Percentiles rank a stretch among this genome's conserved stretches.
Conservation (phyloP, 2,113 vertebrate species). For the Aptenodytes forsteri region DNA sequence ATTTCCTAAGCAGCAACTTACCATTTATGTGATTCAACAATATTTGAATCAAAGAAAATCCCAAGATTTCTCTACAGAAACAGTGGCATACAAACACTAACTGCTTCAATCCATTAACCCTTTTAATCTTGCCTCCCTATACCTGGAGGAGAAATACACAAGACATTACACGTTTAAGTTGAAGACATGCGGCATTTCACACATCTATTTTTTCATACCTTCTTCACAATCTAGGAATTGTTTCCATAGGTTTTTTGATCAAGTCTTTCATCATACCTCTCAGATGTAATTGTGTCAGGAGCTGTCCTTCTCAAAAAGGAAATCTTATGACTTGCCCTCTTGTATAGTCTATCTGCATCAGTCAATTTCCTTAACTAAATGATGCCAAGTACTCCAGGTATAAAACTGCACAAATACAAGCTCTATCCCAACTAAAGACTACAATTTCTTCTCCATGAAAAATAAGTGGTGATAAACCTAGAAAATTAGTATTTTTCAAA, state of each 20-base stretch:
- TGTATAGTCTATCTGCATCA: background rate
- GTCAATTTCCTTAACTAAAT: background rate
- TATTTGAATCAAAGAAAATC: background rate
- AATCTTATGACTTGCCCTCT: background rate
- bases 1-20: background rate
- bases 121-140: background rate
- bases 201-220: background rate
- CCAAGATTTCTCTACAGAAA: background rate
- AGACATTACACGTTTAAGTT: background rate
- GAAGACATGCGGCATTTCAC: background rate
- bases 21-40: background rate
- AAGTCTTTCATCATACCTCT: background rate
- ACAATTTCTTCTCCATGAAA: background rate
- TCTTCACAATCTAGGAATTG: background rate
- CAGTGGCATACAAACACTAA: background rate
- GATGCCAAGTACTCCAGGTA: background rate
- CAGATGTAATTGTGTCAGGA: background rate
- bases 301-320: background rate
- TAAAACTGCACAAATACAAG: background rate
- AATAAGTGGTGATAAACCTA: background rate
- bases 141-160: background rate
- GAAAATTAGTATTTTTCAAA: background rate
- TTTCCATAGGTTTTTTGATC: background rate
- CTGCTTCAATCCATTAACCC: background rate
- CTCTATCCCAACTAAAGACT: background rate